Percentiles rank a stretch among this genome's conserved stretches.
These are phyloP conservation scores for Abrostola triplasia DNA, from an alignment of 2,888 invertebrate species.

Conservation along the genomic window DNA sequence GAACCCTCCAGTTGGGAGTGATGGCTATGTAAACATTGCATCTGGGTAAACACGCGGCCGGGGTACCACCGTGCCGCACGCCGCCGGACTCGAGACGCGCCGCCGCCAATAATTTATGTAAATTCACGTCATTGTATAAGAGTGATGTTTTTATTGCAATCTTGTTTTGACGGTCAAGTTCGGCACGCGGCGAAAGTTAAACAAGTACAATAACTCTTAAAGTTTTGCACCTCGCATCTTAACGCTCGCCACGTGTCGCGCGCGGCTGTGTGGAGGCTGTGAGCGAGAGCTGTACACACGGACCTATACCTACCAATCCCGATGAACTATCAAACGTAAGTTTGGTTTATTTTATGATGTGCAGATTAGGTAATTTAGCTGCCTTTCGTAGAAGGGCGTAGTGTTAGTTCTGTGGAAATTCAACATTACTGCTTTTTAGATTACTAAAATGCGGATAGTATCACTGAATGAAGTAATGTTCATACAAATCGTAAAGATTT, in stretches of 20 bases:
- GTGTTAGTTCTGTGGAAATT: constrained; percentile 4
- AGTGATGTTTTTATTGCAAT: constrained; percentile 85
- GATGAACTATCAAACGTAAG: constrained; percentile 13
- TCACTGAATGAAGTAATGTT: constrained; percentile 16
- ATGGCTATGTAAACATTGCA: constrained; percentile 84
- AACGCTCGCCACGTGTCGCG: constrained; percentile 29
- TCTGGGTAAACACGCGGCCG: constrained; percentile 71
- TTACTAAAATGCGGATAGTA: constrained; percentile 5
- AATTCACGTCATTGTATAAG: constrained; percentile 85
- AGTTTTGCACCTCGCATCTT: constrained; percentile 36
- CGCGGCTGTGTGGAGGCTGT: constrained; percentile 18
- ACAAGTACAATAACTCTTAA: constrained; percentile 68
- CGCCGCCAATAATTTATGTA: constrained; percentile 87
- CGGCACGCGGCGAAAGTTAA: constrained; percentile 78
- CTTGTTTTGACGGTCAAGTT: constrained; percentile 87
- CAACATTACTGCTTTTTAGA: background rate
- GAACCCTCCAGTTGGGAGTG: constrained; percentile 77
- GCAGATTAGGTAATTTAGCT: constrained; percentile 8
- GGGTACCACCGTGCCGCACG: constrained; percentile 23
- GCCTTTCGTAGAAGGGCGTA: constrained; percentile 22
- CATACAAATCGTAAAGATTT: constrained; percentile 9
- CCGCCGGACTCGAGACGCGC: constrained; percentile 70
- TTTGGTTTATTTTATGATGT: constrained; percentile 13
- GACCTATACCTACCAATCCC: background rate
- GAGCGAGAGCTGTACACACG: constrained; percentile 17